Percentiles rank a stretch among this genome's conserved stretches.
Evolutionary conservation across 2,888 invertebrate genomes (phyloP).

Genomic region (Toxonevra muliebris): DNA sequence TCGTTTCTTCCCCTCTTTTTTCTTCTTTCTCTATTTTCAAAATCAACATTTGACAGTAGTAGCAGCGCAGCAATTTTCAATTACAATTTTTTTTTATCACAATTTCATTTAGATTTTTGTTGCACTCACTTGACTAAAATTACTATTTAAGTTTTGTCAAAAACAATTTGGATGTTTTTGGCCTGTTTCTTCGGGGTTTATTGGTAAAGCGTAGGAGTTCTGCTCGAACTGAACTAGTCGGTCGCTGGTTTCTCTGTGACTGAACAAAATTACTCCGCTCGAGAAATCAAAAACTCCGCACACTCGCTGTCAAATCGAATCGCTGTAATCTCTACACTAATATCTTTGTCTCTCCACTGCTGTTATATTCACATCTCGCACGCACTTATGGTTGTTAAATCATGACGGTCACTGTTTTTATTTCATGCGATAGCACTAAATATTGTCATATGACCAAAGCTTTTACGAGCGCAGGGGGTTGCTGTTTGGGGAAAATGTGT

Average conservation of each 20-base stretch:
- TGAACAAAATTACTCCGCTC: slow-evolving; percentile 23
- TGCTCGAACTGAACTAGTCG: slow-evolving; percentile 44
- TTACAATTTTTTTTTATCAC: slow-evolving; percentile 24
- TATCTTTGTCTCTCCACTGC: neutral
- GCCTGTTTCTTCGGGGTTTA: slow-evolving; percentile 63
- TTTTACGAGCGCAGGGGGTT: slow-evolving; percentile 5
- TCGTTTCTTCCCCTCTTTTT: neutral
- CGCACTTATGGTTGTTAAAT: neutral
- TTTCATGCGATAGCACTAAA: slow-evolving; percentile 13
- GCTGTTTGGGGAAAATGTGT: neutral
- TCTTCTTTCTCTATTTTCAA: slow-evolving; percentile 17
- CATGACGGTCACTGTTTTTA: neutral
- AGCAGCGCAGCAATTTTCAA: too few species aligned
- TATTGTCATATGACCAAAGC: slow-evolving; percentile 23
- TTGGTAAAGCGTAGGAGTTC: slow-evolving; percentile 45
- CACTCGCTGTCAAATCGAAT: slow-evolving; percentile 20
- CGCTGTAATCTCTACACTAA: neutral
- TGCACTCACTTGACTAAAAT: slow-evolving; percentile 85
- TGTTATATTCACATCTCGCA: slow-evolving; percentile 11
- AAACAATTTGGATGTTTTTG: slow-evolving; percentile 75
- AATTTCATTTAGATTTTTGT: slow-evolving; percentile 32
- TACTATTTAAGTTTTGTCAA: slow-evolving; percentile 71
- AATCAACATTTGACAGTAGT: slow-evolving; percentile 1
- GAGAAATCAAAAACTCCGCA: slow-evolving; percentile 20
- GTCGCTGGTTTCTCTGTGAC: slow-evolving; percentile 49